A percentile compares a stretch with the other conserved stretches of the same genome.
These are phyloP conservation scores for Clavelina lepadiformis DNA, from an alignment of 23 tunicate species.

Conservation along the genomic window DNA sequence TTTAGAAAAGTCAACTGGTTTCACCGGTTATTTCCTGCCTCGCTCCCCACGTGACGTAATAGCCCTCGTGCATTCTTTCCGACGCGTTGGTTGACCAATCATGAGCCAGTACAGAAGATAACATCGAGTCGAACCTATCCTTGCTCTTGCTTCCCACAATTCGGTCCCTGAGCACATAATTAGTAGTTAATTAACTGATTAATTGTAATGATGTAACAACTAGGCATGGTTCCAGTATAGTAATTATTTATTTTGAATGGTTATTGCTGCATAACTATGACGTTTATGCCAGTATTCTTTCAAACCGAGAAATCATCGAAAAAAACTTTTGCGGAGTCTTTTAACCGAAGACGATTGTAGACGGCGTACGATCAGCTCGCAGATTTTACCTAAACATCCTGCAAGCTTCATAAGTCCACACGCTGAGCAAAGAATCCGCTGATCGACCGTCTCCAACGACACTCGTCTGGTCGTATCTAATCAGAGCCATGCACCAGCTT, in stretches of 20 bases:
- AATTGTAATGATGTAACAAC: too few species aligned
- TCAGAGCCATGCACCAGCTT: slow-evolving; percentile 75
- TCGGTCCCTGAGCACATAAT: slow-evolving; percentile 87
- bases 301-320: too few species aligned
- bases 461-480: slow-evolving; percentile 64
- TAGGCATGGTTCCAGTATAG: too few species aligned
- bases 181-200: too few species aligned
- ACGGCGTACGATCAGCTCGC: too few species aligned
- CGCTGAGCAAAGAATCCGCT: slow-evolving; percentile 63
- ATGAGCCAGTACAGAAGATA: slow-evolving; percentile 51
- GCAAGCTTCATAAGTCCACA: slow-evolving; percentile 80
- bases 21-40: slow-evolving; percentile 51
- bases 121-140: slow-evolving; percentile 57
- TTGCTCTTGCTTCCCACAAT: slow-evolving; percentile 58
- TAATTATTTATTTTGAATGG: too few species aligned
- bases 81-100: slow-evolving; percentile 68
- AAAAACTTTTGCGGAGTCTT: too few species aligned
- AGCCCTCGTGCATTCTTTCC: slow-evolving; percentile 38
- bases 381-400: slow-evolving; percentile 73
- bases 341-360: too few species aligned
- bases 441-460: slow-evolving; percentile 66
- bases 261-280: too few species aligned
- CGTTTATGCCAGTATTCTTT: too few species aligned
- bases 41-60: slow-evolving; percentile 88
- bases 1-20: background rate